A percentile compares a stretch with the other conserved stretches of the same genome.
phyloP scores from a whole-genome alignment of 2,797 vertebrate species.

The Rhabdomys pumilio region DNA sequence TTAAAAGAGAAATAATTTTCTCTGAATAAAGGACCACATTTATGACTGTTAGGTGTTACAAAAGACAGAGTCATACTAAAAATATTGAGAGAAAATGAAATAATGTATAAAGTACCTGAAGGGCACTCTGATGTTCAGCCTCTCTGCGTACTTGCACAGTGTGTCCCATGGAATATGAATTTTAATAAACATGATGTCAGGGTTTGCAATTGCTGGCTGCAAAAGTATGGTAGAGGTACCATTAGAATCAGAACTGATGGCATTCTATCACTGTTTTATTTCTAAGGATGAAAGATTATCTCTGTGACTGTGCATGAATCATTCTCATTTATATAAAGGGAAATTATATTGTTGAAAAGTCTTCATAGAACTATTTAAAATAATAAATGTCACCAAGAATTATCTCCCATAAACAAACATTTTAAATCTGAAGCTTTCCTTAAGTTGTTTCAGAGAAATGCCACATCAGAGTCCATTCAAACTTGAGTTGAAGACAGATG shows the following conservation, averaged over 20 bases:
- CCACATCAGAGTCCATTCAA: not conserved
- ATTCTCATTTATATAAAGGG: not conserved
- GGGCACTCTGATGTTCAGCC: slow-evolving; percentile 99
- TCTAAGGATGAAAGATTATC: not conserved
- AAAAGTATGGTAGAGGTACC: slow-evolving; percentile 58
- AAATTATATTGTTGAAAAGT: not conserved
- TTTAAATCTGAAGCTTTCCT: not conserved
- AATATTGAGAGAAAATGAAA: slow-evolving; percentile 46
- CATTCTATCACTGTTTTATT: not conserved
- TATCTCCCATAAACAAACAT: not conserved
- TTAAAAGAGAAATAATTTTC: slow-evolving; percentile 1
- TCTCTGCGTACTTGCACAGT: slow-evolving; percentile 98
- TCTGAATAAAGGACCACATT: not conserved
- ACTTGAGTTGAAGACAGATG: not conserved
- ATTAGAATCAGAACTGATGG: not conserved
- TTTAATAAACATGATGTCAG: slow-evolving; percentile 99
- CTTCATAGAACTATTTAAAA: slow-evolving; percentile 27
- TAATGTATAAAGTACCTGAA: slow-evolving; percentile 93
- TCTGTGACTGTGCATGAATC: not conserved
- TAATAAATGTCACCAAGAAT: not conserved
- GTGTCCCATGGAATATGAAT: slow-evolving; percentile 98
- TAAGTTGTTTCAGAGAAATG: not conserved
- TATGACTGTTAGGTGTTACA: not conserved
- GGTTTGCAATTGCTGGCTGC: slow-evolving; percentile 96
- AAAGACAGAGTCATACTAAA: slow-evolving; percentile 9